Conservation (phyloP, 1,140 invertebrate species). For the Potamilus streckersoni region DNA sequence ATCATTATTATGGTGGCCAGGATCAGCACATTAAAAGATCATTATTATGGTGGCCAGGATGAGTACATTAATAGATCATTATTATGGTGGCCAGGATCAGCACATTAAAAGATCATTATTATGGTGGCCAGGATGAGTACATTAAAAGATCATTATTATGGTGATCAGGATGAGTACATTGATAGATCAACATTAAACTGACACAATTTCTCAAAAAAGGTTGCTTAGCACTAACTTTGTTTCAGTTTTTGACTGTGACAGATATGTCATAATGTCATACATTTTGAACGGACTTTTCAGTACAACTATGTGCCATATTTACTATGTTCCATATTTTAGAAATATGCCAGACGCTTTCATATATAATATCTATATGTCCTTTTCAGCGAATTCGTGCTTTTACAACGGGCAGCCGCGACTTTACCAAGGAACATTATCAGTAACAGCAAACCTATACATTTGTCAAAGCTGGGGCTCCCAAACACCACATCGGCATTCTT, state of each 20-base stretch:
- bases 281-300: not conserved
- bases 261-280: not conserved
- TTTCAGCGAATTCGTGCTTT: conserved; percentile 57
- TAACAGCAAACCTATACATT: conserved; percentile 45
- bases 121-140: too few species aligned
- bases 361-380: not conserved
- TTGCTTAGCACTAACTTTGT: not conserved
- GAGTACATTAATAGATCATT: too few species aligned
- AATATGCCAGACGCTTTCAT: conserved; percentile 2
- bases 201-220: not conserved
- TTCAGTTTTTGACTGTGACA: not conserved
- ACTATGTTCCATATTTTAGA: conserved; percentile 1
- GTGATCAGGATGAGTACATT: too few species aligned
- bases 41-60: too few species aligned
- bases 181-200: too few species aligned
- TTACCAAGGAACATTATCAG: conserved; percentile 53
- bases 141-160: too few species aligned
- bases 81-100: too few species aligned
- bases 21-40: too few species aligned
- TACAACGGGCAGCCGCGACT: conserved; percentile 56
- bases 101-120: too few species aligned
- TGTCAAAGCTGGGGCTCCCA: conserved; percentile 93
- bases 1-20: too few species aligned
- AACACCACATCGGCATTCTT: conserved; percentile 85
- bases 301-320: not conserved